phyloP scores from a whole-genome alignment of 1,140 invertebrate species.

The Manduca sexta region DNA sequence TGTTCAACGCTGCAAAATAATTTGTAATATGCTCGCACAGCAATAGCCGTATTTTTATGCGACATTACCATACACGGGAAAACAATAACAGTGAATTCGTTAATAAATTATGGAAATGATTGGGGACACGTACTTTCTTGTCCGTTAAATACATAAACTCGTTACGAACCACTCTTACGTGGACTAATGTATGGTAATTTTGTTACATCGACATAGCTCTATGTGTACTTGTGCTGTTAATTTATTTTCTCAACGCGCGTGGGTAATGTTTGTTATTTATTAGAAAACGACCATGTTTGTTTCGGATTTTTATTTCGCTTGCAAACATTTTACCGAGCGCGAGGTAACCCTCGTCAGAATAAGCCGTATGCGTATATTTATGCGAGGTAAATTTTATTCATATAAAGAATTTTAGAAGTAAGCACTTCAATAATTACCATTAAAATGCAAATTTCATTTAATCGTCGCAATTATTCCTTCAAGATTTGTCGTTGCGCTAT shows the following conservation, averaged over 20 bases:
- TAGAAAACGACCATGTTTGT: constrained; percentile 10
- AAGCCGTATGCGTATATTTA: too few species aligned
- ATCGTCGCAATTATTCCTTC: too few species aligned
- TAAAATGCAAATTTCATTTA: too few species aligned
- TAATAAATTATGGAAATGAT: constrained; percentile 7
- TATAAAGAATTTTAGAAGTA: too few species aligned
- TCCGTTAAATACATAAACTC: background rate
- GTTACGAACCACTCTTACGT: background rate
- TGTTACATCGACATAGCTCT: background rate
- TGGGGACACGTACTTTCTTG: background rate
- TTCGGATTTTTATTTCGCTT: constrained; percentile 13
- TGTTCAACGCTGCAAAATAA: too few species aligned
- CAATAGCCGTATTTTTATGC: too few species aligned
- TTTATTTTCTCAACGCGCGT: constrained; percentile 9
- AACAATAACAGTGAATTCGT: background rate
- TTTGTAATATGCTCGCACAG: too few species aligned
- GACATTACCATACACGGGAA: too few species aligned
- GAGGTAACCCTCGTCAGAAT: constrained; percentile 5
- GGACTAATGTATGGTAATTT: background rate
- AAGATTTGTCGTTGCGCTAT: too few species aligned
- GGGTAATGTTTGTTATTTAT: constrained; percentile 11
- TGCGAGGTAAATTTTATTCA: too few species aligned
- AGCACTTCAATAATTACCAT: too few species aligned
- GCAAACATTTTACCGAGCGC: constrained; percentile 6
- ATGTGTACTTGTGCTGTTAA: background rate